A percentile compares a stretch with the other conserved stretches of the same genome.
These are phyloP conservation scores for Laspeyria flexula DNA, from an alignment of 2,888 invertebrate genomes.

Conservation along the genomic window DNA sequence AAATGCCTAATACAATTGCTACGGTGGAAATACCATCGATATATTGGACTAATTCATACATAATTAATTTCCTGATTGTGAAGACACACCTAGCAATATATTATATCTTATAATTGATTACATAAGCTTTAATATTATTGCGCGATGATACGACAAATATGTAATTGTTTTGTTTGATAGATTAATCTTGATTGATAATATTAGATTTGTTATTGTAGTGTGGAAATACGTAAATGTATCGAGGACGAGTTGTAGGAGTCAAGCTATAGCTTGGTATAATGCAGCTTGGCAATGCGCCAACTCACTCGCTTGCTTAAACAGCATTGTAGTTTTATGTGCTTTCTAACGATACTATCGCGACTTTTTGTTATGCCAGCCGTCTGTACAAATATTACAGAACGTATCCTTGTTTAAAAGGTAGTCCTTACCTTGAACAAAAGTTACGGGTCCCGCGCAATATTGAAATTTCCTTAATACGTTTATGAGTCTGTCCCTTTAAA, in stretches of 20 bases:
- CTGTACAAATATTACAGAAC: conserved; percentile 20
- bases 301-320: conserved; percentile 31
- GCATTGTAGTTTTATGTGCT: conserved; percentile 35
- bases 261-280: conserved; percentile 31
- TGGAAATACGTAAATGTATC: conserved; percentile 34
- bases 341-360: conserved; percentile 35
- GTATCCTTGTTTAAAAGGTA: neutral
- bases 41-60: conserved; percentile 24
- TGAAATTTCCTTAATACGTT: conserved; percentile 33
- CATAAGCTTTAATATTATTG: conserved; percentile 30
- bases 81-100: conserved; percentile 27
- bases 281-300: conserved; percentile 37
- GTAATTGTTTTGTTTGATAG: conserved; percentile 6
- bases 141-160: conserved; percentile 20
- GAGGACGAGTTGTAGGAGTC: conserved; percentile 37
- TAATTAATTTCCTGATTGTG: conserved; percentile 36
- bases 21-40: conserved; percentile 13
- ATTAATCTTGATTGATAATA: conserved; percentile 9
- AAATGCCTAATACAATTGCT: neutral
- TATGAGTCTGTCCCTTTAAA: conserved; percentile 24
- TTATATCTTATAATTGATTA: conserved; percentile 41
- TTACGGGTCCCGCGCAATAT: conserved; percentile 11
- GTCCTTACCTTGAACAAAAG: conserved; percentile 2
- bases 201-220: conserved; percentile 3
- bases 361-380: conserved; percentile 13